A percentile compares a stretch with the other conserved stretches of the same genome.
Conservation (phyloP, 2,797 vertebrate genomes). For the Halcyon chelicuti region DNA sequence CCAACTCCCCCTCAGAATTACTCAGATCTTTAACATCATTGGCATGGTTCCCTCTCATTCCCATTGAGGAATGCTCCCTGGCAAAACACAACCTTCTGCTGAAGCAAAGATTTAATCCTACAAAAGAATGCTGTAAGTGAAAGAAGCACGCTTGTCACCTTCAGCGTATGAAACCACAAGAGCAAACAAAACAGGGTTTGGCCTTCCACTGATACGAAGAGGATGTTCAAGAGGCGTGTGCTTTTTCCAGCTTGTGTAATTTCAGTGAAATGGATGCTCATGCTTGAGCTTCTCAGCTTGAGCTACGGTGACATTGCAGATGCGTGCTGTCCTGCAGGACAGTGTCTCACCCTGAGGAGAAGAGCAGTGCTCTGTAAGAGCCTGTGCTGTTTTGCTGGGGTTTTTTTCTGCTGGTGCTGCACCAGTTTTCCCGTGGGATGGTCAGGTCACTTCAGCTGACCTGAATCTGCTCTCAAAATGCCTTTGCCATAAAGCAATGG, state of each 20-base stretch:
- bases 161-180: background rate
- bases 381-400: accelerated
- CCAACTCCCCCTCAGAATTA: background rate
- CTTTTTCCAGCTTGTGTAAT: background rate
- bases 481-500: background rate
- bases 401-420: background rate
- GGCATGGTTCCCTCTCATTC: background rate
- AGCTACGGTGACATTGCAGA: background rate
- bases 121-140: background rate
- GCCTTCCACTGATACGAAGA: background rate
- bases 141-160: background rate
- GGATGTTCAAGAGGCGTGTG: background rate
- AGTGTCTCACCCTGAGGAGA: background rate
- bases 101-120: background rate
- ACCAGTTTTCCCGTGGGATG: background rate
- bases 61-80: background rate
- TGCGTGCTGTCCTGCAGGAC: background rate
- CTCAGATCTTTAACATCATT: background rate
- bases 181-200: background rate
- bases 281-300: background rate
- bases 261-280: background rate
- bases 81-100: background rate
- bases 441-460: background rate
- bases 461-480: background rate
- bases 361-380: background rate